Conservation (phyloP, 2,888 invertebrate genomes). For the Mactromeris polynyma region DNA sequence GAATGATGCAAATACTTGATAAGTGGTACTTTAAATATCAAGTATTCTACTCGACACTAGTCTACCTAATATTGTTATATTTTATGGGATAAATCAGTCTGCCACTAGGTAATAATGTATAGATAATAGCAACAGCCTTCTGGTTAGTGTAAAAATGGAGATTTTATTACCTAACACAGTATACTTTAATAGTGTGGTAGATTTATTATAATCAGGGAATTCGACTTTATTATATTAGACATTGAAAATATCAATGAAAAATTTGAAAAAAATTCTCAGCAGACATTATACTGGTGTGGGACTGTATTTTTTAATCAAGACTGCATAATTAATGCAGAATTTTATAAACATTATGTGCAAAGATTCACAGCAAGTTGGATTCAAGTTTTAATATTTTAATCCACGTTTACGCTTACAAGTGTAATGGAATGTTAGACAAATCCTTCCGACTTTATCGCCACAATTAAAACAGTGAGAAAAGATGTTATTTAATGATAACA, state of each 20-base stretch:
- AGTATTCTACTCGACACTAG: not conserved
- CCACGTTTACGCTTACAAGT: not conserved
- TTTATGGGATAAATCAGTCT: not conserved
- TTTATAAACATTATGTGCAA: not conserved
- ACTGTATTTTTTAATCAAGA: not conserved
- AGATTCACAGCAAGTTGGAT: constrained; percentile 12
- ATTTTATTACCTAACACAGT: constrained; percentile 23
- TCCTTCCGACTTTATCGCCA: not conserved
- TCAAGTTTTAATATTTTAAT: constrained; percentile 10
- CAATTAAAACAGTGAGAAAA: not conserved
- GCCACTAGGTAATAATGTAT: not conserved
- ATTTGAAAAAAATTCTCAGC: not conserved
- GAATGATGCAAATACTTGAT: constrained; percentile 45
- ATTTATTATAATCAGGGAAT: constrained; percentile 1
- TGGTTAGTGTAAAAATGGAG: constrained; percentile 38
- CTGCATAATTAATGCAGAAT: not conserved
- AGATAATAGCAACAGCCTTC: constrained; percentile 33
- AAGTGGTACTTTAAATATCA: constrained; percentile 40
- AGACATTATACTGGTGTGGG: not conserved
- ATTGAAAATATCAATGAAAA: not conserved
- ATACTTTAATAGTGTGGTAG: not conserved
- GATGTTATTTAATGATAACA: not conserved
- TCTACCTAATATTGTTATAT: not conserved
- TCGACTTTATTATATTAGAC: not conserved
- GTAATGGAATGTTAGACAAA: constrained; percentile 3